Conservation (phyloP, 2,797 vertebrate genomes). For the Acanthurus tractus region DNA sequence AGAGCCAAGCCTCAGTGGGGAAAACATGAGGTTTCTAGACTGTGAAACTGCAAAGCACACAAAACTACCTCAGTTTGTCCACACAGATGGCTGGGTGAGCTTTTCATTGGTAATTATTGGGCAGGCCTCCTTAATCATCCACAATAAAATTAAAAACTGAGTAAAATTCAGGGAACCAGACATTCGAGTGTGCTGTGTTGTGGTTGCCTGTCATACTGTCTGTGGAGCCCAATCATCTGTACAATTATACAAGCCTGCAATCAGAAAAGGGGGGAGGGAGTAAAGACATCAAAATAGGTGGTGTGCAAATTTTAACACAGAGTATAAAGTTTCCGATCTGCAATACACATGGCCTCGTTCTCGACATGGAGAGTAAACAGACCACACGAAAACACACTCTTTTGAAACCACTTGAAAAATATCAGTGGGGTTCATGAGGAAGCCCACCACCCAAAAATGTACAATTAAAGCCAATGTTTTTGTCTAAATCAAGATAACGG, state of each 20-base stretch:
- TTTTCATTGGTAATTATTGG: slow-evolving; percentile 84
- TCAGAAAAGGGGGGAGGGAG: slow-evolving; percentile 67
- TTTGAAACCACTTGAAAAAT: slow-evolving; percentile 79
- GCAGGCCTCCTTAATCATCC: slow-evolving; percentile 83
- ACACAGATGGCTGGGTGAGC: slow-evolving; percentile 82
- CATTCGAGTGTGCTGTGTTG: slow-evolving; percentile 77
- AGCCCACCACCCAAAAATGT: slow-evolving; percentile 66
- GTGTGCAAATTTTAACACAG: slow-evolving; percentile 76
- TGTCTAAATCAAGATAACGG: slow-evolving; percentile 56
- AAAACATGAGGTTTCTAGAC: slow-evolving; percentile 83
- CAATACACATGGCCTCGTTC: slow-evolving; percentile 70
- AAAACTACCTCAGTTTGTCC: slow-evolving; percentile 82
- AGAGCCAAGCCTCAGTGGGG: slow-evolving; percentile 79
- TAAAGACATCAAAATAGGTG: slow-evolving; percentile 76
- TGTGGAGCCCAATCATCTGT: slow-evolving; percentile 76
- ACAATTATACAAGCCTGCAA: slow-evolving; percentile 79
- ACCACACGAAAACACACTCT: slow-evolving; percentile 79
- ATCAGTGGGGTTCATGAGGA: slow-evolving; percentile 69
- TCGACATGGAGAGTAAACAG: slow-evolving; percentile 76
- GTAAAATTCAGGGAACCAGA: slow-evolving; percentile 77
- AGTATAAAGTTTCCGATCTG: slow-evolving; percentile 77
- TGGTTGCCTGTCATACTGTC: slow-evolving; percentile 76
- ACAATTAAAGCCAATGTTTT: slow-evolving; percentile 65
- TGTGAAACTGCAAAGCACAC: slow-evolving; percentile 83
- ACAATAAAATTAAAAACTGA: slow-evolving; percentile 81